Percentiles rank a stretch among this genome's conserved stretches.
Conservation (phyloP, 1,140 invertebrate species). For the Limonius californicus region DNA sequence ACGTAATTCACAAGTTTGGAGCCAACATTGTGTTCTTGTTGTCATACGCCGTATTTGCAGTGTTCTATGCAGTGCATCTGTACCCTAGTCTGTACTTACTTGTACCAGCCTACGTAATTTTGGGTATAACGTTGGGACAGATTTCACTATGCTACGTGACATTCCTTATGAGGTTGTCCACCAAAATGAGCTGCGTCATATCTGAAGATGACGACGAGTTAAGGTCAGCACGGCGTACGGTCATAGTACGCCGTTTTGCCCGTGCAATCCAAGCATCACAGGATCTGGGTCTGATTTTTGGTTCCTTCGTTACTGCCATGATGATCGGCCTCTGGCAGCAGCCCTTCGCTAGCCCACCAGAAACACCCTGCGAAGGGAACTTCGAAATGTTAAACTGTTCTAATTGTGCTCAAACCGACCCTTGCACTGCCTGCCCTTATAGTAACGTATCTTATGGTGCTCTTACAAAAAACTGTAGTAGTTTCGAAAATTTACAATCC, state of each 20-base stretch:
- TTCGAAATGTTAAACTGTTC: not conserved
- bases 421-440: slow-evolving; percentile 10
- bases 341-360: slow-evolving; percentile 28
- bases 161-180: slow-evolving; percentile 56
- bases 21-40: slow-evolving; percentile 52
- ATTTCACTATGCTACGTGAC: slow-evolving; percentile 54
- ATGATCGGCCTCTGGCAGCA: slow-evolving; percentile 44
- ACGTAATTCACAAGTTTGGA: slow-evolving; percentile 54
- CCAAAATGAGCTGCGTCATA: slow-evolving; percentile 56
- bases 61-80: slow-evolving; percentile 57
- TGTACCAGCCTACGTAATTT: slow-evolving; percentile 56
- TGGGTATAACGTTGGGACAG: slow-evolving; percentile 54
- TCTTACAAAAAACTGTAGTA: slow-evolving; percentile 4
- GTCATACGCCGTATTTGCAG: slow-evolving; percentile 50
- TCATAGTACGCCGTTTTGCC: slow-evolving; percentile 46
- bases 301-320: slow-evolving; percentile 50
- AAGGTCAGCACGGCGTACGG: slow-evolving; percentile 48
- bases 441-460: not conserved
- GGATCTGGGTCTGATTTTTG: slow-evolving; percentile 55
- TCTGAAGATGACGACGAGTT: slow-evolving; percentile 53
- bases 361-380: not conserved
- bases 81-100: slow-evolving; percentile 60
- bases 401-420: slow-evolving; percentile 5
- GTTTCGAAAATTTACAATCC: not conserved
- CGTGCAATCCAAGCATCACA: slow-evolving; percentile 53